Evolutionary conservation across 2,888 invertebrate species (phyloP).

Genomic region (Ceratothoa steindachneri): DNA sequence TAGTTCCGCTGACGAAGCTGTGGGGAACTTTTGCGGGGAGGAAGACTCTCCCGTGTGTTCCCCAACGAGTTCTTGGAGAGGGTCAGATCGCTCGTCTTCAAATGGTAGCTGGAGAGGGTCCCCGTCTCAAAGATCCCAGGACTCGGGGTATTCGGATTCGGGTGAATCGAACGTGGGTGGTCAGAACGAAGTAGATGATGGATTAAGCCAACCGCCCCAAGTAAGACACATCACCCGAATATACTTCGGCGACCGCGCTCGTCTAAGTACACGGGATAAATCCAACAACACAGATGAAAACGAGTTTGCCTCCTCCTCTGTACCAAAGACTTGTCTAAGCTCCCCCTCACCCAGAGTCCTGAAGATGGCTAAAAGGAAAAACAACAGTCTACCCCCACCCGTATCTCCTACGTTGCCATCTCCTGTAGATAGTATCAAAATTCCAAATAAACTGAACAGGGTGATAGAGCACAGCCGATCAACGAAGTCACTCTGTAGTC

Average conservation of each 20-base stretch:
- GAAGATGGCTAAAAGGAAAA: background rate
- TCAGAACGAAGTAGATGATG: conserved; percentile 38
- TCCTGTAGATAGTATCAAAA: background rate
- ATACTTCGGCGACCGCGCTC: conserved; percentile 24
- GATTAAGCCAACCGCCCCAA: conserved; percentile 26
- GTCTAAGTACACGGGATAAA: background rate
- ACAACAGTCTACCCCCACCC: background rate
- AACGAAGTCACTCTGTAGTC: too few relatives aligned
- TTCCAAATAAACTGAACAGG: background rate
- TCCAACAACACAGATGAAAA: background rate
- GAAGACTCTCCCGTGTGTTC: conserved; percentile 19
- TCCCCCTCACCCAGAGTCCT: background rate
- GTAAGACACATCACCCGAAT: conserved; percentile 38
- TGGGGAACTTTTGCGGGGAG: conserved; percentile 22
- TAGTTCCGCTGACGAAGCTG: conserved; percentile 39
- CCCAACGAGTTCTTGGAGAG: conserved; percentile 33
- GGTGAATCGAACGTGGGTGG: conserved; percentile 44
- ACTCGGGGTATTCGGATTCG: conserved; percentile 48
- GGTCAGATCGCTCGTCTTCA: conserved; percentile 14
- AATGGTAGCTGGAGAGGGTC: conserved; percentile 24
- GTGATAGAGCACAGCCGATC: background rate
- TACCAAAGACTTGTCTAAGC: background rate
- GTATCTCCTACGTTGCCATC: background rate
- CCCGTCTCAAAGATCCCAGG: conserved; percentile 44
- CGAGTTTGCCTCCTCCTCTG: background rate